A percentile compares a stretch with the other conserved stretches of the same genome.
Conservation (phyloP, 2,797 vertebrate genomes). For the Caiman crocodilus region DNA sequence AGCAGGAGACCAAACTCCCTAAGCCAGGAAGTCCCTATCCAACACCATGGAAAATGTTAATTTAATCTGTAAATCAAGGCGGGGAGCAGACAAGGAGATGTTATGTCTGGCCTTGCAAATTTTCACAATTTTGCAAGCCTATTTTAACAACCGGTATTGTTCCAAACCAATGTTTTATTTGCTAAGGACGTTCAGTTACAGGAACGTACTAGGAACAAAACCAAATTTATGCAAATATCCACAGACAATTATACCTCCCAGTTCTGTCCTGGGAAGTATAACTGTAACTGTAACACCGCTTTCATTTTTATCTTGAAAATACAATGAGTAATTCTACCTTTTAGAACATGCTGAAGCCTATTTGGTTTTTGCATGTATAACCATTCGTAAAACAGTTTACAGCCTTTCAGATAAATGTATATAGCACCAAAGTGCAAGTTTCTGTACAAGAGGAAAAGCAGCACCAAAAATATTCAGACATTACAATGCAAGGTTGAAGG, state of each 20-base stretch:
- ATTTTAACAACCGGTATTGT: conserved; percentile 6
- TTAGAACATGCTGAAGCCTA: not conserved
- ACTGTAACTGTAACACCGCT: not conserved
- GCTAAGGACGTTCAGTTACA: not conserved
- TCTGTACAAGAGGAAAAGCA: not conserved
- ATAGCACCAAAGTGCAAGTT: not conserved
- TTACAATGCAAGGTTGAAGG: no score
- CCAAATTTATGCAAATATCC: conserved; percentile 29
- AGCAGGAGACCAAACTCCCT: not conserved
- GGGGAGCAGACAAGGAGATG: not conserved
- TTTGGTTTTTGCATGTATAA: not conserved
- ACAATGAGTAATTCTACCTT: not conserved
- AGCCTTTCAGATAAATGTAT: not conserved
- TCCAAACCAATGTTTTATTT: not conserved
- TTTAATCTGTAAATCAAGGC: not conserved
- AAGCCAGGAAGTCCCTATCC: rapidly evolving
- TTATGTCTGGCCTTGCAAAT: not conserved
- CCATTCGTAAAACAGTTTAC: not conserved
- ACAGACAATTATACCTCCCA: not conserved
- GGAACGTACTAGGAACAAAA: not conserved
- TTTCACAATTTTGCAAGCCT: not conserved
- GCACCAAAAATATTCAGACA: no score
- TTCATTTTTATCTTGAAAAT: not conserved
- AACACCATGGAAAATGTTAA: not conserved
- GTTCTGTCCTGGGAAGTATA: not conserved